A percentile compares a stretch with the other conserved stretches of the same genome.
Evolutionary conservation across 2,888 invertebrate genomes (phyloP).

Genomic region (Serrognathus titanus): DNA sequence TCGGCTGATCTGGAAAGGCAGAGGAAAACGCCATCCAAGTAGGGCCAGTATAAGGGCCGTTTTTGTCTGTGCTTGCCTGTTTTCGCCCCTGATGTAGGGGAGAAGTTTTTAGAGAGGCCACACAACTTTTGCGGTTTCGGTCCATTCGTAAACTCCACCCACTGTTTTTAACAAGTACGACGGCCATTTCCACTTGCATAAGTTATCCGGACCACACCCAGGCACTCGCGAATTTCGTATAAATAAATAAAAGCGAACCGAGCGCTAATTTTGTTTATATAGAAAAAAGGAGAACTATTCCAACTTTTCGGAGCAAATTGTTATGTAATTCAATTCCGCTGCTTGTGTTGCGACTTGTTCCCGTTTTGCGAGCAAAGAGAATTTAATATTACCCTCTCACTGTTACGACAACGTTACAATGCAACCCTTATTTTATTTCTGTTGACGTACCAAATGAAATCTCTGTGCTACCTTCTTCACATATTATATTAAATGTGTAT

Average conservation of each 20-base stretch:
- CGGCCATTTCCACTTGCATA: conserved; percentile 48
- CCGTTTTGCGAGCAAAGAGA: background rate
- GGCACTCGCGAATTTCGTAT: conserved; percentile 23
- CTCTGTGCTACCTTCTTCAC: too few species aligned
- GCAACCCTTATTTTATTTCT: too few species aligned
- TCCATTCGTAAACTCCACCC: conserved; percentile 47
- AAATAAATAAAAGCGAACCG: conserved; percentile 26
- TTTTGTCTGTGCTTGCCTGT: conserved; percentile 32
- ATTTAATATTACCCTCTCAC: conserved; percentile 2
- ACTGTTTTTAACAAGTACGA: conserved; percentile 47
- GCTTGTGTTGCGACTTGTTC: background rate
- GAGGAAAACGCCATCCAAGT: conserved; percentile 39
- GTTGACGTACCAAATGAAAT: too few species aligned
- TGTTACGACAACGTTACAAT: background rate
- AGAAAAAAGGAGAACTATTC: conserved; percentile 16
- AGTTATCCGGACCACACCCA: conserved; percentile 48
- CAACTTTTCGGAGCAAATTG: conserved; percentile 1
- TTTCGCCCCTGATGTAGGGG: conserved; percentile 19
- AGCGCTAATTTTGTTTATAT: conserved; percentile 26
- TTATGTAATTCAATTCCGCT: background rate
- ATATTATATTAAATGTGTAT: too few species aligned
- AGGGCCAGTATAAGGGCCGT: conserved; percentile 37
- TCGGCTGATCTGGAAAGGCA: conserved; percentile 37
- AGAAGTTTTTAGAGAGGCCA: conserved; percentile 49
- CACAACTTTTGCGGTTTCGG: conserved; percentile 50